These are phyloP conservation scores for Spilogale gracilis DNA, from an alignment of 2,113 vertebrate genomes.

Conservation along the genomic window DNA sequence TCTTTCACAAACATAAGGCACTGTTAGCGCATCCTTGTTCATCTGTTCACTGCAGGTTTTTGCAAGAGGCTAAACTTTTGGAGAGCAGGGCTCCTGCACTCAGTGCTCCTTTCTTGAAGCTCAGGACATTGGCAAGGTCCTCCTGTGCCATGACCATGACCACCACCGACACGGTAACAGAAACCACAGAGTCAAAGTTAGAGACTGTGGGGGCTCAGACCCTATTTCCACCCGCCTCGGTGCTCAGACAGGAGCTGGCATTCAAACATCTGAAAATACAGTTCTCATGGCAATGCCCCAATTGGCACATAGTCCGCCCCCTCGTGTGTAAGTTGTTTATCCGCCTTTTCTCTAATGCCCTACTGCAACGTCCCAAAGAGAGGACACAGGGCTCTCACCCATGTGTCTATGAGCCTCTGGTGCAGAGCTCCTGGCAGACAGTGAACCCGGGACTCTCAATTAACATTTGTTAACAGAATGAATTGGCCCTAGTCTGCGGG, in stretches of 20 bases:
- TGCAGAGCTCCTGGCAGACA: slow-evolving; percentile 11
- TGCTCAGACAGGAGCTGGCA: neutral
- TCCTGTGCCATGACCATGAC: neutral
- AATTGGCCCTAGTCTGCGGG: slow-evolving; percentile 52
- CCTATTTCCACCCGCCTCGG: neutral
- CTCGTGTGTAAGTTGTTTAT: neutral
- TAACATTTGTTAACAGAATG: slow-evolving; percentile 50
- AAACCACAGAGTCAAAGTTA: neutral
- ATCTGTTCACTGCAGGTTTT: too few relatives aligned
- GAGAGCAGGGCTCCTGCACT: neutral
- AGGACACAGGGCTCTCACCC: neutral
- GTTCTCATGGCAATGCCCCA: neutral
- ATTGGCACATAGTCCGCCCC: neutral
- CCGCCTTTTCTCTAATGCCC: neutral
- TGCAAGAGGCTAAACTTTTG: neutral
- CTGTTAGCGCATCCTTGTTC: neutral
- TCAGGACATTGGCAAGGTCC: too few relatives aligned
- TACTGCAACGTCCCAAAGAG: neutral
- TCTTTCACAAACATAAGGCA: rapidly evolving
- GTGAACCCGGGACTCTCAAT: neutral
- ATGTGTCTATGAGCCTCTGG: neutral
- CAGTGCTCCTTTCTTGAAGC: rapidly evolving
- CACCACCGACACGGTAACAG: neutral
- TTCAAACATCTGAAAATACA: neutral
- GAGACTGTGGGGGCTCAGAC: neutral